Base-by-base conservation (phyloP, 2,888 invertebrate genomes). In the Patella pellucida region DNA sequence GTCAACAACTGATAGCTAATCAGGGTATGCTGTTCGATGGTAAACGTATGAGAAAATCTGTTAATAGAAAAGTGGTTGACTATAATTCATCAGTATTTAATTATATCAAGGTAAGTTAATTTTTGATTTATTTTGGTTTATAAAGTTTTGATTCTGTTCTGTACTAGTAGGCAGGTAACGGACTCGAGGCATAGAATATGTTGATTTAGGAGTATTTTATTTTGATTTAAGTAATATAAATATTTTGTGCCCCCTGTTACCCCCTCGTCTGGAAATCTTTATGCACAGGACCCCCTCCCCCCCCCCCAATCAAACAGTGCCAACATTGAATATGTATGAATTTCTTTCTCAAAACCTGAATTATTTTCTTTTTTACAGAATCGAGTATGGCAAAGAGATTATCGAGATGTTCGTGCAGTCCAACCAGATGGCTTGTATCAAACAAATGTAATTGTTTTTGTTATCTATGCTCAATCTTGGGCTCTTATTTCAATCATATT, bases 31-130 rank as follows among this genome's bases (percentile, higher is more conserved):
- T 82, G 76, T 88, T 88, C 90, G 98, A 98, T 93, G 98, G 98
- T 78, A 97, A 98, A 92, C 94, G 97, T 82, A 93, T 98, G 86
- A 93, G 98, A 87, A 98, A 98, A 92, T 97, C 97, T 84, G 96
- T 98, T 81, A 97, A 98, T 94, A 93, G 98, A 85, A 98, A 98
- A 93, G 99, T 98, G 52, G 97, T 99, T 74, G 99, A 99, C 92
- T 98, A 98, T 92, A 98, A 98, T 93, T 95, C 97, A 27, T 94
- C 98, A 56, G 95, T 98, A 87, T 95, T 98, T 79, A 96, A 95
- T 91, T 95, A 95, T 87, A 92, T 99, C 86, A 96, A 98, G 94
- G 96, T 95, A 91, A 91, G 89, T 88, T 41, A 41, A 41, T 41
- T 41, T 41, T 41, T 19, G 16, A 12, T 15, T 16, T n/a, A n/a